Evolutionary conservation across 1,140 invertebrate species (phyloP).

Genomic region (Cydia splendana): DNA sequence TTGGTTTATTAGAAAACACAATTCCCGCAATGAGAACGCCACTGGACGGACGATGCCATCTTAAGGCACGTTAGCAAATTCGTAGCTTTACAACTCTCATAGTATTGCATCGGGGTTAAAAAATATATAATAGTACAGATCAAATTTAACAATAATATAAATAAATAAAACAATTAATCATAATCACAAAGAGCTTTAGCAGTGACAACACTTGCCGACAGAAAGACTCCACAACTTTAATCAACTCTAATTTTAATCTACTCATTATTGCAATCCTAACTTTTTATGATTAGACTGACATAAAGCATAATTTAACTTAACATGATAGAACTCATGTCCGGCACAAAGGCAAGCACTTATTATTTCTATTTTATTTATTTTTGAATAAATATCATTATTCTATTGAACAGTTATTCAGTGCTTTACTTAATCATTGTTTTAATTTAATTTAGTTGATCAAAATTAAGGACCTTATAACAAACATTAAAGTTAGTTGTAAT

Average conservation of each 20-base stretch:
- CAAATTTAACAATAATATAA: conserved; percentile 12
- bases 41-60: too few species aligned
- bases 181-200: conserved; percentile 75
- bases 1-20: too few species aligned
- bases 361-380: too few species aligned
- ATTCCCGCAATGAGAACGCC: too few species aligned
- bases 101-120: background rate
- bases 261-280: background rate
- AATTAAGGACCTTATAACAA: conserved; percentile 32
- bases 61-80: background rate
- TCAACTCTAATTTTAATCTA: background rate
- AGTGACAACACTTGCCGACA: conserved; percentile 71
- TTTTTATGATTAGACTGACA: background rate
- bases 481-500: conserved; percentile 16
- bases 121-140: background rate
- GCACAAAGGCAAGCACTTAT: background rate
- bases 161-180: conserved; percentile 41
- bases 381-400: background rate
- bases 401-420: background rate
- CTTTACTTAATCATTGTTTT: background rate
- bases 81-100: background rate
- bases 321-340: conserved; percentile 12
- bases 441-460: conserved; percentile 30
- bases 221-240: conserved; percentile 68
- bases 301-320: background rate